Evolutionary conservation across 2,797 vertebrate species (phyloP), one percentile per base, ranked within the genome.

Genomic region (Phataginus tricuspis): DNA sequence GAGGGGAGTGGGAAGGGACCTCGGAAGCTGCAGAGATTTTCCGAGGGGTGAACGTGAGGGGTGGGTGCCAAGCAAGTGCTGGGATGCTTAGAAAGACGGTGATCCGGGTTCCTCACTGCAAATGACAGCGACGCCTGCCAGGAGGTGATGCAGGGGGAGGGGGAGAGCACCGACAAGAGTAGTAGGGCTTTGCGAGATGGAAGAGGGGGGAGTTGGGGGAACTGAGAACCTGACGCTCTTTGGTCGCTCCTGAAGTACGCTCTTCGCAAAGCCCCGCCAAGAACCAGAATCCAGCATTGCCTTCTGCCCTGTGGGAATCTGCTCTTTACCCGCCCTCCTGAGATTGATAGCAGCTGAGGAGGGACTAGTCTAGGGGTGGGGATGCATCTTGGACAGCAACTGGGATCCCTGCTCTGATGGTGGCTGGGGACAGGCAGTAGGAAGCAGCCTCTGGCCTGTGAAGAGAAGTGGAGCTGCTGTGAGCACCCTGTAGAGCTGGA

Each of bases 161-260:
- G 4, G 42, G 2, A 23, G 53, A 4, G 34, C 25, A 7, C 2
- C 3, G 10, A 11, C 4, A 13, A 9, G 53, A 23, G 23, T 7
- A 42, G 23, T 31, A 57, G 34, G 19, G 12, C 15, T 1, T 15
- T 7, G 49, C 23, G 14, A 9, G 42, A 29, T 34, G 13, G 37
- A 11, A 49, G 39, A n/a, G 13, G 2, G 2, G 39, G 1, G 10
- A 7, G 66, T 2, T 23, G 37, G 13, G 1, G 25, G 15, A 10
- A 51, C 21, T 18, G 15, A 25, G 57, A 80, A 80, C 66, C 79
- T 4, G 23, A 64, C 27, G 34, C 27, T 15, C n/a, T 75, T 42
- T 21, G 61, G 66, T 63, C 5, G 13, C 49, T 79, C 49, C 34
- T 5, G 61, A 27, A 61, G 19, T 75, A 74, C 19, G 6, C 75